A percentile compares a stretch with the other conserved stretches of the same genome.
Conservation (phyloP, 2,888 invertebrate genomes). For the Achlya flavicornis region DNA sequence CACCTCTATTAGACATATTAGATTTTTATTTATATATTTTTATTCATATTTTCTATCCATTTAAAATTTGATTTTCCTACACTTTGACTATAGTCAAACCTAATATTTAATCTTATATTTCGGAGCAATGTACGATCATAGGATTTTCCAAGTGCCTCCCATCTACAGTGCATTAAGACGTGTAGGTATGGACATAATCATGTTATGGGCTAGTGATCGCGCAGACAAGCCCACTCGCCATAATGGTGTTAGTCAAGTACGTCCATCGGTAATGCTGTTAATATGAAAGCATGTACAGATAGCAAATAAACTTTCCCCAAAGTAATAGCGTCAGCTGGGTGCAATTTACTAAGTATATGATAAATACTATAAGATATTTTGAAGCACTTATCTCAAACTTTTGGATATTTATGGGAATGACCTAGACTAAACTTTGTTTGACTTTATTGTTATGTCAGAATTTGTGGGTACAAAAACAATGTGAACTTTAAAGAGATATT, state of each 20-base stretch:
- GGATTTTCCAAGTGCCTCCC: background rate
- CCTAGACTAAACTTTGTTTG: too few relatives aligned
- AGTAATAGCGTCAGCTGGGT: background rate
- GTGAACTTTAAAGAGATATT: too few relatives aligned
- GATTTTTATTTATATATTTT: too few relatives aligned
- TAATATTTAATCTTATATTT: background rate
- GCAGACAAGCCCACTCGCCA: conserved; percentile 2
- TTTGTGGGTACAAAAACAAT: too few relatives aligned
- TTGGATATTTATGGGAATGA: too few relatives aligned
- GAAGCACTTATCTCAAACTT: too few relatives aligned
- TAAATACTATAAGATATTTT: too few relatives aligned
- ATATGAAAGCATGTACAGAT: background rate
- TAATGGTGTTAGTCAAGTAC: conserved; percentile 6
- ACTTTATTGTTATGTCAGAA: too few relatives aligned
- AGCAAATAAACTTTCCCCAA: background rate
- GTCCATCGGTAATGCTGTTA: conserved; percentile 5
- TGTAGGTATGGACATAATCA: conserved; percentile 7
- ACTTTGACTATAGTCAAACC: background rate
- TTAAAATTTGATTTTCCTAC: background rate
- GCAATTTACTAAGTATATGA: background rate
- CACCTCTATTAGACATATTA: too few relatives aligned
- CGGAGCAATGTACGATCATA: background rate
- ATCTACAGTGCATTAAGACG: background rate
- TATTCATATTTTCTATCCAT: too few relatives aligned
- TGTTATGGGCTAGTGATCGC: conserved; percentile 6